These are phyloP conservation scores for Chlorops oryzae DNA, from an alignment of 1,140 invertebrate species.

Conservation along the genomic window DNA sequence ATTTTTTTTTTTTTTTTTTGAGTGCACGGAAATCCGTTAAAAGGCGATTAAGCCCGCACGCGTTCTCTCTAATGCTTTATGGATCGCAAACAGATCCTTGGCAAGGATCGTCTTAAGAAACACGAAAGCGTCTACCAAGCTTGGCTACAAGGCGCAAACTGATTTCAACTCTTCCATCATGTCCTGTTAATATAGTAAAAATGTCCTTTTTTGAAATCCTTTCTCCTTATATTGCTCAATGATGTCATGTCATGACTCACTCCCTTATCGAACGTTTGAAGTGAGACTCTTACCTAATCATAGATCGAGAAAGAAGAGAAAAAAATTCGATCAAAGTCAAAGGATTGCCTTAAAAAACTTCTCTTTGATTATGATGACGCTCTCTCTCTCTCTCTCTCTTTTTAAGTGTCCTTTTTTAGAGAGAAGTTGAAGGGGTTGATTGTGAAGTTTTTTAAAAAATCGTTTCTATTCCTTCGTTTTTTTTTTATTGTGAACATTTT, in stretches of 20 bases:
- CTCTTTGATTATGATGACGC: not conserved
- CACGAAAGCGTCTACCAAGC: constrained; percentile 29
- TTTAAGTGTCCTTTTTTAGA: no score
- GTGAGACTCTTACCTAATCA: not conserved
- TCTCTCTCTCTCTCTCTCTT: not conserved
- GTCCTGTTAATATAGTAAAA: constrained; percentile 41
- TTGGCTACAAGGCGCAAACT: constrained; percentile 44
- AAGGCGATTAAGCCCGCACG: constrained; percentile 1
- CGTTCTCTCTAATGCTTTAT: constrained; percentile 3
- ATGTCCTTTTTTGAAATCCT: constrained; percentile 12
- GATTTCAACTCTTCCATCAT: constrained; percentile 43
- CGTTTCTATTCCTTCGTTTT: no score
- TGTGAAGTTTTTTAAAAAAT: no score
- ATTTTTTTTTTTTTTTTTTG: not conserved
- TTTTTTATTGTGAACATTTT: no score
- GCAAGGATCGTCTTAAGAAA: not conserved
- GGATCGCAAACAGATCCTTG: not conserved
- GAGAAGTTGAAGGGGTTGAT: no score
- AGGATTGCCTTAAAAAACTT: not conserved
- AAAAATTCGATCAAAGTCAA: constrained; percentile 3
- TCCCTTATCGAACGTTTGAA: constrained; percentile 3
- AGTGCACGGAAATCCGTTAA: no score
- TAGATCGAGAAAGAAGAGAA: not conserved
- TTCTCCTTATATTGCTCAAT: no score
- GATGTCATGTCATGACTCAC: no score